Evolutionary conservation across 2,888 invertebrate species (phyloP), one percentile per base, ranked within the genome.

Genomic region (Laothoe populi): DNA sequence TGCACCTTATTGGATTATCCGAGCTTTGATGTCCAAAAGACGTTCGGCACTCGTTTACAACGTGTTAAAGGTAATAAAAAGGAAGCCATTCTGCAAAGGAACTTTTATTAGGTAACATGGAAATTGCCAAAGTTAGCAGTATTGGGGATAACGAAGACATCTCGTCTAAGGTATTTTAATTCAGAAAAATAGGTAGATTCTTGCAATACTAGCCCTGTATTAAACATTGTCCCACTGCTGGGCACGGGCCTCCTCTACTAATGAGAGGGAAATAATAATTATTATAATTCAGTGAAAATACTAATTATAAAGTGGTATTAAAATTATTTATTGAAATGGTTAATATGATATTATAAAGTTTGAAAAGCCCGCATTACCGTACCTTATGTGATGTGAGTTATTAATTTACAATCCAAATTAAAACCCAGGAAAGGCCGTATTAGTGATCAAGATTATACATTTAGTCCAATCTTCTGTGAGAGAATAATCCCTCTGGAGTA

Each of bases 1-100:
- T 82, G 86, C 81, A 85, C 83, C 83, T 91, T 90, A 91, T 91
- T 91, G 88, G 89, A 91, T 90, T 90, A 90, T 81, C 76, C 65
- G 61, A 64, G 74, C 90, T 91, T 91, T 91, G 91, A 91, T 86
- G 90, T 90, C 84, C 73, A 79, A 73, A 71, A 75, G 73, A 70
- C 71, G 82, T 75, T 78, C 72, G 77, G 76, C 73, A 78, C 77
- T 78, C 79, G 83, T 82, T 86, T 79, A 82, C 80, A 79, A 72
- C 80, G 81, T 80, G 82, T 84, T 86, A 81, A 82, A 84, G 81
- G 83, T 79, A 88, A 86, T 89, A 85, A 89, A 87, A 88, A 84
- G 83, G 81, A 78, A 79, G 85, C 86, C 87, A 88, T 87, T 85
- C 81, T 83, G 81, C 83, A 81, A 87, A 84, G 83, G 81, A 74